Evolutionary conservation across 2,113 vertebrate genomes (phyloP).

Genomic region (Tachycineta bicolor): DNA sequence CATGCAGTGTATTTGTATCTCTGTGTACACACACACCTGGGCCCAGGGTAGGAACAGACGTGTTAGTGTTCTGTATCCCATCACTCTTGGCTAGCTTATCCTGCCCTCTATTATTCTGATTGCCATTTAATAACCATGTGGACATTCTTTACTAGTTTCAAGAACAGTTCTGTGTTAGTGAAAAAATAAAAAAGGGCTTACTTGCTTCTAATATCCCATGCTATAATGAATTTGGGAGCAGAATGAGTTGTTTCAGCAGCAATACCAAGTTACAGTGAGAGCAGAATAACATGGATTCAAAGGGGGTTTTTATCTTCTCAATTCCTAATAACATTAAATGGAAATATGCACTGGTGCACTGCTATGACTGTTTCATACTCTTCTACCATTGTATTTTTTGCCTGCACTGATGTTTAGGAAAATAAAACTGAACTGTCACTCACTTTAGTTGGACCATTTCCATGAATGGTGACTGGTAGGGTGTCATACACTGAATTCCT

Average conservation of each 20-base stretch:
- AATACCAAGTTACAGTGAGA: neutral
- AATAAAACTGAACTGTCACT: slow-evolving; percentile 38
- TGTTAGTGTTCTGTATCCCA: neutral
- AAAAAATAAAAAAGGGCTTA: neutral
- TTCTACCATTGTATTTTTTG: neutral
- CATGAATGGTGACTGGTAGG: slow-evolving; percentile 87
- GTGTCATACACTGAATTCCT: slow-evolving; percentile 91
- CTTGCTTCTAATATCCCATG: neutral
- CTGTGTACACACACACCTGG: neutral
- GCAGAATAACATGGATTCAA: neutral
- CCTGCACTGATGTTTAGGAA: neutral
- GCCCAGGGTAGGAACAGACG: neutral
- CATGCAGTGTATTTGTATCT: neutral
- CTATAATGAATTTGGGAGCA: neutral
- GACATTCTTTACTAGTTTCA: neutral
- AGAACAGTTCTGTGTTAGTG: neutral
- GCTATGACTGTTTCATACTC: neutral
- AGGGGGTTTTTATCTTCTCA: neutral
- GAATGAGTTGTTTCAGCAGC: neutral
- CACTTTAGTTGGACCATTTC: slow-evolving; percentile 96
- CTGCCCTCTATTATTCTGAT: neutral
- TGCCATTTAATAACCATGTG: neutral
- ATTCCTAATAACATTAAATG: neutral
- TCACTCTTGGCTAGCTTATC: neutral
- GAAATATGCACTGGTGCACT: neutral